Base-by-base conservation (phyloP, 2,888 invertebrate genomes). In the Sinodicranocentrus sp. region DNA sequence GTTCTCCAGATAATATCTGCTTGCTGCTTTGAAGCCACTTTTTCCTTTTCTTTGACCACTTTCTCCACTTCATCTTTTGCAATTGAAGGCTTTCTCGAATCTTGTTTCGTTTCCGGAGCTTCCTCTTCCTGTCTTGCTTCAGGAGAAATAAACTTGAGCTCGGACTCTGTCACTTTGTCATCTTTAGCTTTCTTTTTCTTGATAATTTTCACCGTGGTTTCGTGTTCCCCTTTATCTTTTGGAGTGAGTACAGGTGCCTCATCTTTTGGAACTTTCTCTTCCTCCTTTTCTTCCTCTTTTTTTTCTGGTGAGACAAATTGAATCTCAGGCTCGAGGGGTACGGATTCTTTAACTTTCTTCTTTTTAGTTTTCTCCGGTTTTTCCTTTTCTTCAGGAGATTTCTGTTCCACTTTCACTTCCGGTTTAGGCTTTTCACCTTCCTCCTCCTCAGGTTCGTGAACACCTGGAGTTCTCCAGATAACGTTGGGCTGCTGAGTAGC, bases 121-220 rank as follows among this genome's bases (percentile, higher is more conserved):
- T 2, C 15, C 13, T 1, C 13, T 8, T 13, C 57, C 25, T 48
- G 25, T 25, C 25, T n/a, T 25, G 25, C 13, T 25, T 57, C 79
- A 10, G 84, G 84, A 77, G 87, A 65, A 88, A 89, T 39, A 88
- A 90, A 75, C 87, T 89, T 84, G 79, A 89, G 80, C 68, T 89
- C 89, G 70, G 88, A 89, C 84, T 85, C 87, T 67, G 73, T 83
- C 10, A 23, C 3, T 28, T 72, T 71, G 2, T 87, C 84, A 70
- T 89, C 86, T 79, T 88, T 86, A 19, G 88, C 86, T 84, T 87
- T 87, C 21, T 76, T 80, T n/a, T 73, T 73, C 15, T 26, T 59
- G 15, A 71, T 17, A 17, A 25, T 26, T 25, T 68, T 44, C 25
- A 80, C 76, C 10, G 48, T 48, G 3, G 13, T 17, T 65, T 43